Base-by-base conservation (phyloP, 2,797 vertebrate genomes). In the Bradypodion pumilum region DNA sequence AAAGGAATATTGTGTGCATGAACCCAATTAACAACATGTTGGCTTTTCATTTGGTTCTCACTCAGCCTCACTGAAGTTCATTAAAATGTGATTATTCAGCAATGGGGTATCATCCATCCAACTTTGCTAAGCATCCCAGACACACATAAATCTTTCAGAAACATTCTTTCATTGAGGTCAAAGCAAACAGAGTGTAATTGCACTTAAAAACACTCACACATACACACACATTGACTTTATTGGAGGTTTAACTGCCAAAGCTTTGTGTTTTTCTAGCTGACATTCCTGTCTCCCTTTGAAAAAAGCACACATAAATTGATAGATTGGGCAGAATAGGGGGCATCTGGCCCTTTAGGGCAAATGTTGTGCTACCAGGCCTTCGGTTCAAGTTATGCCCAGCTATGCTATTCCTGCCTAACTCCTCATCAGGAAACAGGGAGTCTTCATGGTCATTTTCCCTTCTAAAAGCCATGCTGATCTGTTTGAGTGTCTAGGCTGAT, bases 61-160 rank as follows among this genome's bases (percentile, higher is more conserved):
- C 40, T 63, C 4, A 37, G 29, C 59, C 23, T 42, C 44, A 7
- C 27, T n/a, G 62, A 1, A 49, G 19, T 62, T 68, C 60, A 66
- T 85, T 74, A 74, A 68, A 74, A 44, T 74, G 69, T 42, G 29
- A 66, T 66, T 32, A 35, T 25, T 80, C 35, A 40, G 27, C 42
- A 32, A n/a, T 70, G 40, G 32, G 25, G 32, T 19, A 79, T 37
- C 32, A 49, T 12, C 77, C 7, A 40, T 32, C n/a, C 65, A 44
- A 69, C 23, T 69, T 60, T 77, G 44, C 35, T 35, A 78, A 35
- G 8, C 7, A 5, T 76, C 7, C 42, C 59, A 52, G n/a, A 15
- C 27, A 23, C 32, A 16, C 83, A 73, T 79, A 16, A 84, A 73
- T 52, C 69, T 84, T 84, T 78, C 59, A n/a, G 59, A 60, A 66